Percentiles rank a stretch among this genome's conserved stretches.
Conservation (phyloP, 1,140 invertebrate genomes). For the Ceratina japonica region DNA sequence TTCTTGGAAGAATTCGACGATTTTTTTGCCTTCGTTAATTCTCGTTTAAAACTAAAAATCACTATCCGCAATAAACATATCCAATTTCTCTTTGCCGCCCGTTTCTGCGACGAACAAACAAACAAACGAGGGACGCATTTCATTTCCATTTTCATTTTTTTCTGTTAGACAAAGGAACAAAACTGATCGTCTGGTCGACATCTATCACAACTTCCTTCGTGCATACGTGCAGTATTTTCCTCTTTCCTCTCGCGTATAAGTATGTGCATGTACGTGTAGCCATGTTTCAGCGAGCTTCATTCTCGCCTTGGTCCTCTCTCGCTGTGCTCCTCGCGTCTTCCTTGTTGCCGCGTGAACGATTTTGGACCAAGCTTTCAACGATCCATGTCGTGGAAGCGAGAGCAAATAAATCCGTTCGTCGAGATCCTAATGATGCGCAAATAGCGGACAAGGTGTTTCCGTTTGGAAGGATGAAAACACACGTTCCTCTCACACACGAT, state of each 20-base stretch:
- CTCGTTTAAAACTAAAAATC: constrained; percentile 65
- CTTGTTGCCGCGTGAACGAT: no score
- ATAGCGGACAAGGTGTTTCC: constrained; percentile 2
- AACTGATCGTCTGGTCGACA: constrained; percentile 71
- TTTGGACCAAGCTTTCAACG: no score
- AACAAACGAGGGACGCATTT: constrained; percentile 47
- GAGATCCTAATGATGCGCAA: constrained; percentile 18
- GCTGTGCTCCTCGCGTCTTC: constrained; percentile 4
- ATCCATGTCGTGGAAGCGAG: constrained; percentile 10
- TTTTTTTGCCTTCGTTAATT: constrained; percentile 8
- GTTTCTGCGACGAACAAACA: constrained; percentile 44
- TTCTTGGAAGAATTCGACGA: constrained; percentile 76
- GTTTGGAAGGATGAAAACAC: not conserved
- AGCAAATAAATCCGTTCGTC: constrained; percentile 13
- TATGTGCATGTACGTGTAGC: constrained; percentile 10
- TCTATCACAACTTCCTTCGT: constrained; percentile 73
- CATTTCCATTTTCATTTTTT: constrained; percentile 57
- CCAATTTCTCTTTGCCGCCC: constrained; percentile 53
- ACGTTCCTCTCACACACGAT: not conserved
- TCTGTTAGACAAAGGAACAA: constrained; percentile 69
- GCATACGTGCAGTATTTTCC: constrained; percentile 26
- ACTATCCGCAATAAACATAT: constrained; percentile 74
- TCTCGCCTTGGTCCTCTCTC: constrained; percentile 70
- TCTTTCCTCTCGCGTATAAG: constrained; percentile 24
- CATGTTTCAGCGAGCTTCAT: constrained; percentile 41